phyloP scores from a whole-genome alignment of 2,888 invertebrate species.

The Agriotes lineatus region DNA sequence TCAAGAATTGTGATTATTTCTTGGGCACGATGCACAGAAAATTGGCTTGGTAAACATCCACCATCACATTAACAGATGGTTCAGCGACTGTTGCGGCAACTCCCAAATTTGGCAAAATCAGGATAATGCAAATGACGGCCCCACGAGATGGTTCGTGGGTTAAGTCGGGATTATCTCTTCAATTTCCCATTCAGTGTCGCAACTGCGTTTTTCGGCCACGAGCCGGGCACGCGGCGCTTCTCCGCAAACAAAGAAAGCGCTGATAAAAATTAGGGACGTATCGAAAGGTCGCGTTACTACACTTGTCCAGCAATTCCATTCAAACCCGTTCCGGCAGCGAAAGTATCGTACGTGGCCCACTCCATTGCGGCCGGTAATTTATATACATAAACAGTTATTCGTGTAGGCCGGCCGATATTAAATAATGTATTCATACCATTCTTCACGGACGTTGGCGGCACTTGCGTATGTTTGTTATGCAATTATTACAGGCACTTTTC shows the following conservation, averaged over 20 bases:
- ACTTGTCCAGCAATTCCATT: conserved; percentile 4
- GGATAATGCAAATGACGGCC: neutral
- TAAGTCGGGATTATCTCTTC: neutral
- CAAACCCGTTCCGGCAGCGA: conserved; percentile 36
- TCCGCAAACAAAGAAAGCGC: neutral
- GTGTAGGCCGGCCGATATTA: conserved; percentile 46
- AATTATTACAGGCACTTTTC: conserved; percentile 21
- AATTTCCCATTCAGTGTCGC: neutral
- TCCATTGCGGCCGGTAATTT: conserved; percentile 42
- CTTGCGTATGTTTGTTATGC: conserved; percentile 40
- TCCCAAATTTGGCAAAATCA: neutral
- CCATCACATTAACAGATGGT: no score
- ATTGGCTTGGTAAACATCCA: no score
- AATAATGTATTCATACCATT: conserved; percentile 47
- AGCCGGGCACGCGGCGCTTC: neutral
- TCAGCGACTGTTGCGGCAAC: no score
- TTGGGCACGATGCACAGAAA: no score
- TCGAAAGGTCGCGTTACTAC: neutral
- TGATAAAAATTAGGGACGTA: neutral
- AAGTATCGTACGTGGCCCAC: conserved; percentile 40
- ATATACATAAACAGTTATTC: conserved; percentile 43
- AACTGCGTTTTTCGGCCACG: neutral
- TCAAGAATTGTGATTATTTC: no score
- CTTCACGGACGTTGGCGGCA: conserved; percentile 43
- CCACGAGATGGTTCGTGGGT: neutral